A percentile compares a stretch with the other conserved stretches of the same genome.
phyloP scores from a whole-genome alignment of 2,888 invertebrate genomes.

The Dryococelus australis region DNA sequence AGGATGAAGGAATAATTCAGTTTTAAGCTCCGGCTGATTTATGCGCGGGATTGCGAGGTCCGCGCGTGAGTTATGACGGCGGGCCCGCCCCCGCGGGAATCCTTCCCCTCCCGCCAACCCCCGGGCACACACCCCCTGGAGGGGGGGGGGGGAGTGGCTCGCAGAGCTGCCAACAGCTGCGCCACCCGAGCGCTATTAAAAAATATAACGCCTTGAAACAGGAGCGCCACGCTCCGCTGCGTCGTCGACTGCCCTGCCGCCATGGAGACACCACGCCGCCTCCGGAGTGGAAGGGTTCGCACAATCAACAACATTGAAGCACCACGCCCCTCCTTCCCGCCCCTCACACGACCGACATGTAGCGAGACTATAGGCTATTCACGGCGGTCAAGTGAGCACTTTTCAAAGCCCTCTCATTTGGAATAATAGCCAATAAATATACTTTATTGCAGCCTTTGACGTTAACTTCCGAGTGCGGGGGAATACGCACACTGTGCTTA shows the following conservation, averaged over 20 bases:
- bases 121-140: not conserved
- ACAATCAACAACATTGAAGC: too few species aligned
- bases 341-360: too few species aligned
- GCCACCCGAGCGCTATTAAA: slow-evolving; percentile 10
- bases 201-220: slow-evolving; percentile 2
- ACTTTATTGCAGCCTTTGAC: too few species aligned
- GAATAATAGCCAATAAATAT: too few species aligned
- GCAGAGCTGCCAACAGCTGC: slow-evolving; percentile 3
- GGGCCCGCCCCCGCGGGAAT: slow-evolving; percentile 3
- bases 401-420: too few species aligned
- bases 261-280: not conserved
- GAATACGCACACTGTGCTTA: too few species aligned
- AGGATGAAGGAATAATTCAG: slow-evolving; percentile 16
- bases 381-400: too few species aligned
- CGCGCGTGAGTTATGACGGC: slow-evolving; percentile 11
- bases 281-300: too few species aligned
- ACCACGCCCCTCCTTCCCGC: too few species aligned
- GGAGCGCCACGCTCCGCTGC: slow-evolving; percentile 5
- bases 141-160: not conserved
- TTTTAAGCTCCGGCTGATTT: slow-evolving; percentile 11
- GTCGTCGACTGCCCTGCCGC: not conserved
- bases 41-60: slow-evolving; percentile 16
- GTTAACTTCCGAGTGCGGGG: too few species aligned
- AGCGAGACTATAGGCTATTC: too few species aligned
- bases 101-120: not conserved